Evolutionary conservation across 1,140 invertebrate genomes (phyloP), one percentile per base, ranked within the genome.

Genomic region (Neelides sp.): DNA sequence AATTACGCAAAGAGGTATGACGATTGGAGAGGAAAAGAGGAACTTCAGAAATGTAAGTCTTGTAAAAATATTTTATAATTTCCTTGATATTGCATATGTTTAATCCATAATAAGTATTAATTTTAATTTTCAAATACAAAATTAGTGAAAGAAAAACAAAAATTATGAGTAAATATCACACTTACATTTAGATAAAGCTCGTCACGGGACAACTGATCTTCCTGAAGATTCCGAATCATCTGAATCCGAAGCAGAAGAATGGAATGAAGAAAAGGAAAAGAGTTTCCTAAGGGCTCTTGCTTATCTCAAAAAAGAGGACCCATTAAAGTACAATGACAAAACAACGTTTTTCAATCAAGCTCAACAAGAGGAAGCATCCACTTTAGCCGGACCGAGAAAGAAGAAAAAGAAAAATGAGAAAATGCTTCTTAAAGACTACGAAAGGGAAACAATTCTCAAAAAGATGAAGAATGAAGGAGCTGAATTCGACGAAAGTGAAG

Each of bases 241-340:
- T 22, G 73, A 75, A 39, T 69, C 72, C 32, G 78, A 80, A 59
- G 78, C 80, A 55, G 78, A 81, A 55, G 74, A 78, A 60, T 62
- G 74, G 23, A 72, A 73, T 50, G 66, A 75, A 55, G 73, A 80
- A 56, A 71, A 86, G 34, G 90, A 95, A 63, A 80, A 82, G 62
- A 78, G 83, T 44, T 95, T 94, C 67, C 79, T 87, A 4, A 85
- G 83, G 69, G 84, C 88, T 0, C 67, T 93, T 1, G 74, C 88
- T 1, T 79, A 75, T 49, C 66, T 96, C 4, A 95, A 93, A 65
- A 84, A 77, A 26, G 86, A 85, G 66, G 83, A 94, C 72, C 85
- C 89, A 1, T 75, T 73, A 59, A 91, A 93, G 56, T 94, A 94
- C 70, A 75, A 93, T 61, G 73, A 78, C 44, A 73, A 77, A 52